Percentiles rank a stretch among this genome's conserved stretches.
phyloP scores from a whole-genome alignment of 2,797 vertebrate species.

The Protonibea diacanthus region DNA sequence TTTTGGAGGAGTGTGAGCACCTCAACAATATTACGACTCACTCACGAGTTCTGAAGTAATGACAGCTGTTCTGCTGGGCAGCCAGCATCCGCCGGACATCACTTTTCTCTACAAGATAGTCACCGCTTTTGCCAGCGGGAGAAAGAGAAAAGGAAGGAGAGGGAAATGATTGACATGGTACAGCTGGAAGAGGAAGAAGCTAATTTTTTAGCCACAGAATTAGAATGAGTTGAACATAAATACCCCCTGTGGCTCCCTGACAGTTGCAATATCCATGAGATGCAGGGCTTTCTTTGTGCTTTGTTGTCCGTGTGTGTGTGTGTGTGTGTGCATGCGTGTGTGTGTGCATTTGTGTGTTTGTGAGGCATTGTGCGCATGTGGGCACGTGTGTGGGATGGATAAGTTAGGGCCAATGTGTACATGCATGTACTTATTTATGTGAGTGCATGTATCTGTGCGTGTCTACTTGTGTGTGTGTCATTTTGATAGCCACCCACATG shows the following conservation, averaged over 20 bases:
- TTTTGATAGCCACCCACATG: constrained; percentile 85
- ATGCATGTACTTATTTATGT: constrained; percentile 69
- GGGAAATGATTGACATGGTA: constrained; percentile 73
- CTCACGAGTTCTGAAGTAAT: constrained; percentile 56
- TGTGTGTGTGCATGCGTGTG: constrained; percentile 38
- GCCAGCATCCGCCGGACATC: constrained; percentile 37
- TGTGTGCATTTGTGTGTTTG: constrained; percentile 30
- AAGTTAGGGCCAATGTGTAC: constrained; percentile 64
- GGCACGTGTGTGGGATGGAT: constrained; percentile 71
- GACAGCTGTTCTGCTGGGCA: constrained; percentile 36
- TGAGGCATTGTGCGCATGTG: constrained; percentile 33
- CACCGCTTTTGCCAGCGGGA: constrained; percentile 44
- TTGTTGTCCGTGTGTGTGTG: constrained; percentile 50
- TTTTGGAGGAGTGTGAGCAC: constrained; percentile 36
- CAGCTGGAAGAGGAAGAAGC: constrained; percentile 64
- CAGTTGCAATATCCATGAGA: constrained; percentile 75
- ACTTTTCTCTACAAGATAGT: constrained; percentile 46
- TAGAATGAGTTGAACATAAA: constrained; percentile 75
- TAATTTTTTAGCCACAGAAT: constrained; percentile 71
- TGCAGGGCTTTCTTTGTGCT: constrained; percentile 69
- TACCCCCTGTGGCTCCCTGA: constrained; percentile 73
- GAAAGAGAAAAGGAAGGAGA: constrained; percentile 37
- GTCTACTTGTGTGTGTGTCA: constrained; percentile 68
- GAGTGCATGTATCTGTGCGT: constrained; percentile 57
- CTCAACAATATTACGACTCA: constrained; percentile 49